Evolutionary conservation across 2,888 invertebrate species (phyloP).

Genomic region (Drosophila subquinaria): DNA sequence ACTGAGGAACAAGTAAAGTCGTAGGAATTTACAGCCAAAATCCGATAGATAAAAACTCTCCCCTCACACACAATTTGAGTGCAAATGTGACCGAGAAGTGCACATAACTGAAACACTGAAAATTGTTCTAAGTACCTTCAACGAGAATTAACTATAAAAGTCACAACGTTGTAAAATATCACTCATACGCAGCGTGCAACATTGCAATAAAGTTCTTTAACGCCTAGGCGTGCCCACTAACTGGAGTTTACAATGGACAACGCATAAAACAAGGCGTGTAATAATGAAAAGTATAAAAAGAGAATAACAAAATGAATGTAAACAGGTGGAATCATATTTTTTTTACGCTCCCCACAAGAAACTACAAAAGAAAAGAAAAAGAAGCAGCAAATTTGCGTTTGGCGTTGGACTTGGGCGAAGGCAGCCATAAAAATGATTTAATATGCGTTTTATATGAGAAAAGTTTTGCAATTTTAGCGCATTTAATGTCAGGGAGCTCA

Average conservation of each 20-base stretch:
- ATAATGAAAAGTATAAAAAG: slow-evolving; percentile 50
- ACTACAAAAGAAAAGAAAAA: slow-evolving; percentile 53
- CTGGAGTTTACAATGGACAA: slow-evolving; percentile 29
- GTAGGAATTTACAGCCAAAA: background rate
- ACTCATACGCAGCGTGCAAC: slow-evolving; percentile 45
- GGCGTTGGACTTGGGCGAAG: slow-evolving; percentile 26
- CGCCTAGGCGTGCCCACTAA: slow-evolving; percentile 23
- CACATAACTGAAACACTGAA: slow-evolving; percentile 3
- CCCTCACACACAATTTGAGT: slow-evolving; percentile 8
- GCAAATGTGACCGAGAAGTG: slow-evolving; percentile 29
- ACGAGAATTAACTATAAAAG: slow-evolving; percentile 41
- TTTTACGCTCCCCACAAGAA: slow-evolving; percentile 34
- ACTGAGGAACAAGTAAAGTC: background rate
- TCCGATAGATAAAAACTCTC: background rate
- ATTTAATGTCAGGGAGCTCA: slow-evolving; percentile 63
- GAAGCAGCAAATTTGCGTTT: slow-evolving; percentile 50
- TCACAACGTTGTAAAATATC: slow-evolving; percentile 41
- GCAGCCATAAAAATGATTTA: slow-evolving; percentile 79
- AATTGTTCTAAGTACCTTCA: slow-evolving; percentile 19
- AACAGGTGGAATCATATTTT: slow-evolving; percentile 52
- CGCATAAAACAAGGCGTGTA: slow-evolving; percentile 48
- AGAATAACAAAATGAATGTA: slow-evolving; percentile 36
- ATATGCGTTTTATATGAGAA: slow-evolving; percentile 79
- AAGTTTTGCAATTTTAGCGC: slow-evolving; percentile 80
- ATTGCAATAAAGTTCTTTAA: slow-evolving; percentile 19